These are phyloP conservation scores for Catalaphyllia jardinei DNA, from an alignment of 64 coral and sea anemone species.

Conservation along the genomic window DNA sequence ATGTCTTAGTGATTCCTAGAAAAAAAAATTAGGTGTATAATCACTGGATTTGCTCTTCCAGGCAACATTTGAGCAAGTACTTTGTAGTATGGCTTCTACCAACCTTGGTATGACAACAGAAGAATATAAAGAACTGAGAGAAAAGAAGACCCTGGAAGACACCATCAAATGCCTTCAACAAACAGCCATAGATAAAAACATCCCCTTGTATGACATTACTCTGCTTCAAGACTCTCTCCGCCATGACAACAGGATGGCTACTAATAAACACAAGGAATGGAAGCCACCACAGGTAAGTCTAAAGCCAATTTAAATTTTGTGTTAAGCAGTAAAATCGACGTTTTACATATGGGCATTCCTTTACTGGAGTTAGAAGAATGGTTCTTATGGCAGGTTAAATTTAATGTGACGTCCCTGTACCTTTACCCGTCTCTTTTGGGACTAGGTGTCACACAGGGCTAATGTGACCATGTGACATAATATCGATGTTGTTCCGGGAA, in stretches of 20 bases:
- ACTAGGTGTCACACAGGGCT: too few relatives aligned
- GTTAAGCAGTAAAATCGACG: not conserved
- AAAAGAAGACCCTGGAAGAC: constrained; percentile 39
- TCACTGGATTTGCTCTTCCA: not conserved
- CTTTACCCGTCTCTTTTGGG: too few relatives aligned
- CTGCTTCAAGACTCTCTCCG: constrained; percentile 39
- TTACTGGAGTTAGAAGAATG: too few relatives aligned
- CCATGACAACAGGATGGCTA: constrained; percentile 67
- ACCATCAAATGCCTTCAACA: constrained; percentile 67
- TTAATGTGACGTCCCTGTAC: too few relatives aligned
- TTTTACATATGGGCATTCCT: too few relatives aligned
- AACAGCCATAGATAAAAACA: constrained; percentile 37
- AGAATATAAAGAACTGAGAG: constrained; percentile 55
- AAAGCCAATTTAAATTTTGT: not conserved
- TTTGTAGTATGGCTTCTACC: constrained; percentile 59
- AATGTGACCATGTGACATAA: too few relatives aligned
- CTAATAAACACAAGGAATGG: constrained; percentile 72
- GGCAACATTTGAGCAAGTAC: constrained; percentile 74
- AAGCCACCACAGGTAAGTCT: constrained; percentile 66
- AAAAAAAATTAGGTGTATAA: too few relatives aligned
- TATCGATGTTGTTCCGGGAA: too few relatives aligned
- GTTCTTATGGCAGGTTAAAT: too few relatives aligned
- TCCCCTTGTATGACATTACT: constrained; percentile 74
- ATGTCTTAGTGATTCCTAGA: not conserved
- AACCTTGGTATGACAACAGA: constrained; percentile 60